Conservation (phyloP, 2,888 invertebrate species). For the Orthosia gothica region DNA sequence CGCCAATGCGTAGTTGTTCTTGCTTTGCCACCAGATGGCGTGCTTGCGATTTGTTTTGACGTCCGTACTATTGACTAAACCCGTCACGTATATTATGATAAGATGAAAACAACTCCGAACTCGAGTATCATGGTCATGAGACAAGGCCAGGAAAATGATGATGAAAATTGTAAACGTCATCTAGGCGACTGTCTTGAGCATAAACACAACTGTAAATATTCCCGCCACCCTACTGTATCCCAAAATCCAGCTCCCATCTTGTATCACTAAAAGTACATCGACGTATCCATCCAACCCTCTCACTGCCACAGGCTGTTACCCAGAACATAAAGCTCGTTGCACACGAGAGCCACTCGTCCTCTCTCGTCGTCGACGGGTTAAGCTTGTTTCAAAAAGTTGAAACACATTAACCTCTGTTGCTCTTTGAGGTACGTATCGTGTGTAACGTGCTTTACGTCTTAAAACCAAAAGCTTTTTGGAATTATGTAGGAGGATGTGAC, state of each 20-base stretch:
- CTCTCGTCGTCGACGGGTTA: constrained; percentile 37
- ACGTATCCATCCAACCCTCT: not conserved
- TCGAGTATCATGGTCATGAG: too few relatives aligned
- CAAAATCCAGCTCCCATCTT: constrained; percentile 14
- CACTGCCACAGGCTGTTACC: constrained; percentile 43
- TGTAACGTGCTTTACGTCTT: constrained; percentile 38
- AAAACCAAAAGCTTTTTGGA: constrained; percentile 33
- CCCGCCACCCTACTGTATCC: too few relatives aligned
- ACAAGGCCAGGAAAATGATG: too few relatives aligned
- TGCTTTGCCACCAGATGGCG: too few relatives aligned
- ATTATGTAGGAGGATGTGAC: not conserved
- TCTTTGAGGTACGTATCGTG: constrained; percentile 47
- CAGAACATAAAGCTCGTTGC: constrained; percentile 22
- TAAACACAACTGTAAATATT: not conserved
- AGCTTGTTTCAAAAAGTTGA: constrained; percentile 56
- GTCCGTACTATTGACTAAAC: too few relatives aligned
- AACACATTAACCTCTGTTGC: constrained; percentile 50
- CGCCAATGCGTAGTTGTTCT: too few relatives aligned
- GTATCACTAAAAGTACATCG: constrained; percentile 34
- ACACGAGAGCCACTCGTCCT: constrained; percentile 43
- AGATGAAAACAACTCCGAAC: too few relatives aligned
- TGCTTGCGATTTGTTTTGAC: too few relatives aligned
- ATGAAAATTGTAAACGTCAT: too few relatives aligned
- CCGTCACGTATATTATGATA: too few relatives aligned
- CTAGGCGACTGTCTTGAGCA: too few relatives aligned